These are phyloP conservation scores for Caenorhabditis tropicalis DNA, from an alignment of 1,140 invertebrate species.

Conservation along the genomic window DNA sequence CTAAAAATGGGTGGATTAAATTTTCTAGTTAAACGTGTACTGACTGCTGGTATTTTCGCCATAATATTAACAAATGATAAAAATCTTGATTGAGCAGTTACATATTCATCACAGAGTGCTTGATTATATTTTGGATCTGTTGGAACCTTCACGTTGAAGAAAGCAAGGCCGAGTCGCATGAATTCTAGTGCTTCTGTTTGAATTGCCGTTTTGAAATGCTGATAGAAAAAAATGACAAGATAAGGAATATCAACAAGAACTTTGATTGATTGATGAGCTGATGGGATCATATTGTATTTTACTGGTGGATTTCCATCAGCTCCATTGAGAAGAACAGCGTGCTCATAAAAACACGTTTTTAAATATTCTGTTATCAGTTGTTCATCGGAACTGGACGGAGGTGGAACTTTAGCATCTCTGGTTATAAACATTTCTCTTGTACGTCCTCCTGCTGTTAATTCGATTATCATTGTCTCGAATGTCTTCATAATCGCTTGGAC, in stretches of 20 bases:
- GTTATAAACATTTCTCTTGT: background rate
- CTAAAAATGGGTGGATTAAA: constrained; percentile 16
- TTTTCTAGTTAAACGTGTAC: background rate
- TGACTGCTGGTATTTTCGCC: constrained; percentile 38
- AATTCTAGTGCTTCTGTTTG: constrained; percentile 34
- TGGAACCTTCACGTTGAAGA: constrained; percentile 2
- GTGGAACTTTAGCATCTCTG: background rate
- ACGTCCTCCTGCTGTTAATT: background rate
- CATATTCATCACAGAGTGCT: constrained; percentile 13
- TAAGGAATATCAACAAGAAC: constrained; percentile 47
- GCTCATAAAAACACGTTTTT: background rate
- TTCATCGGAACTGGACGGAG: background rate
- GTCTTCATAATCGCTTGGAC: background rate
- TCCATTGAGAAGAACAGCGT: constrained; percentile 5
- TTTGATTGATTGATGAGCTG: constrained; percentile 47
- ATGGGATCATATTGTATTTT: constrained; percentile 50
- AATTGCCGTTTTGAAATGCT: constrained; percentile 40
- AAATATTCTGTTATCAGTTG: constrained; percentile 15
- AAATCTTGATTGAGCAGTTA: constrained; percentile 20
- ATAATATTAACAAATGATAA: constrained; percentile 32
- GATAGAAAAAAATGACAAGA: constrained; percentile 53
- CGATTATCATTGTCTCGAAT: background rate
- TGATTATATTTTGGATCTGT: background rate
- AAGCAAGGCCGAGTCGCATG: constrained; percentile 10
- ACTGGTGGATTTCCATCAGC: background rate